Percentiles rank a stretch among this genome's conserved stretches.
Conservation (phyloP, 1,140 invertebrate species). For the Frieseomelitta varia region DNA sequence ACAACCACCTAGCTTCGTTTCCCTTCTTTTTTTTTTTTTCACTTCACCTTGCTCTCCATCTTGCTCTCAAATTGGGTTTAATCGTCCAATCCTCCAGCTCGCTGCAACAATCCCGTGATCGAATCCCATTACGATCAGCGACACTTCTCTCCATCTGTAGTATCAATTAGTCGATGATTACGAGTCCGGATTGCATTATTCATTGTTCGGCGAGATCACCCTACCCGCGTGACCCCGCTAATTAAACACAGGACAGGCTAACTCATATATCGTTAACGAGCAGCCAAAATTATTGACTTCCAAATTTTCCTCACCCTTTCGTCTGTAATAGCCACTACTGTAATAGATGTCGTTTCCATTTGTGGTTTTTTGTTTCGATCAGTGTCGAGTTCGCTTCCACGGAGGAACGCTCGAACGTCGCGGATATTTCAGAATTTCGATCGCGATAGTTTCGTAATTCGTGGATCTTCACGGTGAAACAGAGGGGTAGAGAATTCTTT, state of each 20-base stretch:
- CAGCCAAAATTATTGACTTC: constrained; percentile 6
- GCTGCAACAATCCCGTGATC: background rate
- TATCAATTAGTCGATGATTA: constrained; percentile 46
- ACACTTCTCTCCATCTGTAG: constrained; percentile 22
- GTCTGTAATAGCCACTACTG: background rate
- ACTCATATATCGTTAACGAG: constrained; percentile 18
- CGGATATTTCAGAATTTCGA: background rate
- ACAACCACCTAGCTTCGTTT: background rate
- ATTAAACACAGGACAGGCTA: background rate
- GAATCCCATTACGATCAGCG: constrained; percentile 6
- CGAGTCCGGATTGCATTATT: constrained; percentile 25
- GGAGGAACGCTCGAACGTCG: background rate
- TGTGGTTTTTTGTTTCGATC: background rate
- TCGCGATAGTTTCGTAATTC: too few relatives aligned
- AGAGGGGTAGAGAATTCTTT: too few relatives aligned
- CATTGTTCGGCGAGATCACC: background rate
- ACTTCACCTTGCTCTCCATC: background rate
- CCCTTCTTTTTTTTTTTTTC: background rate
- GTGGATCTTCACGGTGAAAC: too few relatives aligned
- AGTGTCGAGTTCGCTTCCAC: background rate
- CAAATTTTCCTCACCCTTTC: background rate
- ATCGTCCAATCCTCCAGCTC: background rate
- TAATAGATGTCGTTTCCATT: background rate
- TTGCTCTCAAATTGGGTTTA: constrained; percentile 20
- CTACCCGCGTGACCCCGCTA: constrained; percentile 18